These are phyloP conservation scores for Acestrorhynchus altus DNA, from an alignment of 2,797 vertebrate genomes.

Conservation along the genomic window DNA sequence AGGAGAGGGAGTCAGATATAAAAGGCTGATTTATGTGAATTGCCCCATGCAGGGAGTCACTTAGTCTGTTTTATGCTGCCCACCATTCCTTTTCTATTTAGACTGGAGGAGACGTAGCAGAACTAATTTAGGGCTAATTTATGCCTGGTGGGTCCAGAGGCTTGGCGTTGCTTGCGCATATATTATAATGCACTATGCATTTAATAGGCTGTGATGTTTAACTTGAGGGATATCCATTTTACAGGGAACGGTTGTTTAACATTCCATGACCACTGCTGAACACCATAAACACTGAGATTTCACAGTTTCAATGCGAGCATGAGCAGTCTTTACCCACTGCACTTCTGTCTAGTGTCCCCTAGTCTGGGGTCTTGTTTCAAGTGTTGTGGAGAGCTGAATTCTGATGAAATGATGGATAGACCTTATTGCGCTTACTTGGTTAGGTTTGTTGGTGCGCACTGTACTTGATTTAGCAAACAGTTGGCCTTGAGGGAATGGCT, in stretches of 20 bases:
- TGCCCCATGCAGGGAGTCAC: not conserved
- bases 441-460: not conserved
- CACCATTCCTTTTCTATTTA: conserved; percentile 14
- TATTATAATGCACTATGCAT: not conserved
- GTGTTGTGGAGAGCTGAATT: not conserved
- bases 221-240: not conserved
- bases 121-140: conserved; percentile 22
- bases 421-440: not conserved
- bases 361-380: not conserved
- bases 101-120: conserved; percentile 11
- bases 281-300: not conserved
- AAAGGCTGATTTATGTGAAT: not conserved
- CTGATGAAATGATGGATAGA: not conserved
- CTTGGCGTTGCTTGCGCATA: not conserved
- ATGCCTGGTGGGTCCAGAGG: not conserved
- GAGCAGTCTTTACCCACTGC: not conserved
- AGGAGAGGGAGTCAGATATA: not conserved
- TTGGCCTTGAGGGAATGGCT: not conserved
- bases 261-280: not conserved
- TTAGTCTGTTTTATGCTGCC: not conserved
- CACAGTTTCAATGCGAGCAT: not conserved
- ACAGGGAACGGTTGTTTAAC: not conserved
- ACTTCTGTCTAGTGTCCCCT: not conserved
- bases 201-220: not conserved
- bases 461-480: not conserved